Evolutionary conservation across 2,797 vertebrate genomes (phyloP).

Genomic region (Sparidentex hasta): DNA sequence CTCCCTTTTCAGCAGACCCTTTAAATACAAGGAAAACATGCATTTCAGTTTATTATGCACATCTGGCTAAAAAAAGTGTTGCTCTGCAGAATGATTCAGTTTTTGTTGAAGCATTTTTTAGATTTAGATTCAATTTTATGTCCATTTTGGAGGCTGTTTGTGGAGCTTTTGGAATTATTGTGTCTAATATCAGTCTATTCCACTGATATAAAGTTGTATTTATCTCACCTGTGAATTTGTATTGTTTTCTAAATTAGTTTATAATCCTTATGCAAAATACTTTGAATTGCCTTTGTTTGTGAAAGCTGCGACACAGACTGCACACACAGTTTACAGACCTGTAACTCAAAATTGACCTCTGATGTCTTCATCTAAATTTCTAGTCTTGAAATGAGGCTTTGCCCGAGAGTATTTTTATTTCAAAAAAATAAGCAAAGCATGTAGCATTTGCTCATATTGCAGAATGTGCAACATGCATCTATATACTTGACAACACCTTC

Average conservation of each 20-base stretch:
- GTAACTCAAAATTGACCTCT: not conserved
- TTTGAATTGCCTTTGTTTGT: not conserved
- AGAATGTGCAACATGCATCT: constrained; percentile 24
- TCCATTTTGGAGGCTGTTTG: not conserved
- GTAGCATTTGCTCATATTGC: constrained; percentile 5
- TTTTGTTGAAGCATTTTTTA: constrained; percentile 3
- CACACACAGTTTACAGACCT: not conserved
- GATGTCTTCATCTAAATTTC: not conserved
- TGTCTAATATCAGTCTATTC: not conserved
- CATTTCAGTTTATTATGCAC: not conserved
- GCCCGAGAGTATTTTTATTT: constrained; percentile 23
- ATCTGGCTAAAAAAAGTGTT: not conserved
- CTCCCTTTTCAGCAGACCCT: not conserved
- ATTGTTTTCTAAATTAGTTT: not conserved
- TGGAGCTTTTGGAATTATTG: constrained; percentile 6
- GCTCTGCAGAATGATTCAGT: not conserved
- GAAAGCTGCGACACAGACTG: not conserved
- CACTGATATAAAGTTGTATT: not conserved
- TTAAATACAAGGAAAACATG: not conserved
- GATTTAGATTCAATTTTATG: not conserved
- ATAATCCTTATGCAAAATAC: not conserved
- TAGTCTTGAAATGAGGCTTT: not conserved
- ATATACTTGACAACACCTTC: constrained; percentile 27
- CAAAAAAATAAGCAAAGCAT: not conserved
- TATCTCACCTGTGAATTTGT: not conserved